Evolutionary conservation across 92 coral and sea anemone genomes (phyloP).

Genomic region (Umimayanthus chanpuru): DNA sequence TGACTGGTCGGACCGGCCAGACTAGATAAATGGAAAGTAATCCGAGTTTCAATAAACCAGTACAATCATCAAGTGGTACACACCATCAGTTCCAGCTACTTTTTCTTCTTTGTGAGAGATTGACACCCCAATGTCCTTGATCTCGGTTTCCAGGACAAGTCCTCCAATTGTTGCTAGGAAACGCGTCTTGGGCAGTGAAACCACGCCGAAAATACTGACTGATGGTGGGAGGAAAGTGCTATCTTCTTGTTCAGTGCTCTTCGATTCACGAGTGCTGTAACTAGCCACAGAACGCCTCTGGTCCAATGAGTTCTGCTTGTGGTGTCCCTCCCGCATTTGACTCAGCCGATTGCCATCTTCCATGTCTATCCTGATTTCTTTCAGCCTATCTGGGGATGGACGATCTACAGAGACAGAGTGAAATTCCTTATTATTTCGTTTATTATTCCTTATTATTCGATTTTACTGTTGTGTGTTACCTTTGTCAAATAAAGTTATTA

Average conservation of each 20-base stretch:
- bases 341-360: slow-evolving; percentile 71
- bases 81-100: slow-evolving; percentile 58
- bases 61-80: background rate
- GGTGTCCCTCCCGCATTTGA: slow-evolving; percentile 50
- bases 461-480: no score
- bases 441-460: no score
- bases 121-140: slow-evolving; percentile 74
- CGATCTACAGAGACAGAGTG: slow-evolving; percentile 9
- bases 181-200: slow-evolving; percentile 77
- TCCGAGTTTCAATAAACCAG: background rate
- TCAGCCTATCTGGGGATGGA: slow-evolving; percentile 70
- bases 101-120: slow-evolving; percentile 78
- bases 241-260: slow-evolving; percentile 60
- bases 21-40: no score
- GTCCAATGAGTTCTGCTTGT: slow-evolving; percentile 52
- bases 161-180: slow-evolving; percentile 92
- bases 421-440: background rate
- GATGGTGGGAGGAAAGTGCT: slow-evolving; percentile 62
- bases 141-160: slow-evolving; percentile 86
- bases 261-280: slow-evolving; percentile 56
- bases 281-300: slow-evolving; percentile 70
- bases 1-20: no score
- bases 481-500: no score
- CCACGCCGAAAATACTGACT: slow-evolving; percentile 76
- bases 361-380: slow-evolving; percentile 87